A percentile compares a stretch with the other conserved stretches of the same genome.
These are phyloP conservation scores for Capitulum mitella DNA, from an alignment of 2,888 invertebrate species.

Conservation along the genomic window DNA sequence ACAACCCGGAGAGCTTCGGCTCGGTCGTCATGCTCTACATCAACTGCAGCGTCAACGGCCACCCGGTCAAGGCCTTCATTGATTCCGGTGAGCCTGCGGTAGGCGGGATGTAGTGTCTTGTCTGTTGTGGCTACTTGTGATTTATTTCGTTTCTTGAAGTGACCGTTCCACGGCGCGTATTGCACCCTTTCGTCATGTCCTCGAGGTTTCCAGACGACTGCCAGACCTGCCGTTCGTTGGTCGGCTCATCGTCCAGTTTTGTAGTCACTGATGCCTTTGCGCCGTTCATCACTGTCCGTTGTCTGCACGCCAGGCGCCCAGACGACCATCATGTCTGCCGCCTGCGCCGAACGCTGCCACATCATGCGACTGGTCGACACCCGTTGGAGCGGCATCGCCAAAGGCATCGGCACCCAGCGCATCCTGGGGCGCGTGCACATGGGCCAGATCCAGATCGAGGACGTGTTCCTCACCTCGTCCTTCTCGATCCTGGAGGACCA, in stretches of 20 bases:
- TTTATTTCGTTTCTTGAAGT: too few species aligned
- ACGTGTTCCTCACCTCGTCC: slow-evolving; percentile 86
- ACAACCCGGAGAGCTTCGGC: slow-evolving; percentile 96
- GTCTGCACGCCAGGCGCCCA: slow-evolving; percentile 89
- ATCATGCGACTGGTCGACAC: slow-evolving; percentile 83
- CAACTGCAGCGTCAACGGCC: slow-evolving; percentile 92
- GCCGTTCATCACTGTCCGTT: too few species aligned
- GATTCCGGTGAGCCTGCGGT: slow-evolving; percentile 84
- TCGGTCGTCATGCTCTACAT: slow-evolving; percentile 97
- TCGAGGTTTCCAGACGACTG: too few species aligned
- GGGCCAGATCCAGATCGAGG: slow-evolving; percentile 93
- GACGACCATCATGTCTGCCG: slow-evolving; percentile 95
- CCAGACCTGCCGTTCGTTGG: too few species aligned
- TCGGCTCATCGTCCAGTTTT: too few species aligned
- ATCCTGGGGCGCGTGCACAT: slow-evolving; percentile 95
- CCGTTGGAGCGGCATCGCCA: slow-evolving; percentile 92
- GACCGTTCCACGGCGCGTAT: too few species aligned
- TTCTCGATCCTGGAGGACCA: slow-evolving; percentile 95
- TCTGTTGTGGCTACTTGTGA: too few species aligned
- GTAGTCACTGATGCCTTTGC: too few species aligned
- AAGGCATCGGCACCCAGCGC: slow-evolving; percentile 92
- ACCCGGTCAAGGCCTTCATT: slow-evolving; percentile 95
- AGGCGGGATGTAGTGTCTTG: too few species aligned
- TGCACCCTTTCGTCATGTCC: too few species aligned
- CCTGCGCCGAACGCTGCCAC: slow-evolving; percentile 88